A percentile compares a stretch with the other conserved stretches of the same genome.
phyloP scores from a whole-genome alignment of 2,888 invertebrate genomes.

The Drosophila aldrichi region DNA sequence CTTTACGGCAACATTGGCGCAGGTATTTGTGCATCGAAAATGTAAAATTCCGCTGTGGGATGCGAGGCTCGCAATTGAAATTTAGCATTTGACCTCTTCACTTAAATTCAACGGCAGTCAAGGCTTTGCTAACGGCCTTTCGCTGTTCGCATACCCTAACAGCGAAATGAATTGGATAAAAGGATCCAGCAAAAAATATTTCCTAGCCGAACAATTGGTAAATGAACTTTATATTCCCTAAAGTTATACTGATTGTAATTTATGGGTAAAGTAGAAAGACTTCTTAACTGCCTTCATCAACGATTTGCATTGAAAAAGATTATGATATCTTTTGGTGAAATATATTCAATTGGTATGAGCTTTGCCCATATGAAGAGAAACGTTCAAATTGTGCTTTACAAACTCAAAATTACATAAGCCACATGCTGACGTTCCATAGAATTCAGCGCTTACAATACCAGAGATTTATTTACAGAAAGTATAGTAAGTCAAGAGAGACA shows the following conservation, averaged over 20 bases:
- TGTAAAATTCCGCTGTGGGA: constrained; percentile 14
- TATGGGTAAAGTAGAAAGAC: not conserved
- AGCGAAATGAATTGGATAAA: not conserved
- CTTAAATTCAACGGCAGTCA: constrained; percentile 39
- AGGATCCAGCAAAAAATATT: not conserved
- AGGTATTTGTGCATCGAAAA: not conserved
- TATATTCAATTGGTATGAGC: too few species aligned
- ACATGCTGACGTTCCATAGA: too few species aligned
- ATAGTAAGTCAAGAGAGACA: too few species aligned
- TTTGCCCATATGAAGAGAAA: too few species aligned
- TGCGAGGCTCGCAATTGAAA: constrained; percentile 28
- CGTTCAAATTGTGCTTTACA: too few species aligned
- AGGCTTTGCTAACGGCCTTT: not conserved
- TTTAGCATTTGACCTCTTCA: constrained; percentile 25
- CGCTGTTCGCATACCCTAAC: not conserved
- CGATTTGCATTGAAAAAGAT: too few species aligned
- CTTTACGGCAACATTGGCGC: not conserved
- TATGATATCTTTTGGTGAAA: too few species aligned
- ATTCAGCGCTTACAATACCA: too few species aligned
- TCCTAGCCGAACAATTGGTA: not conserved
- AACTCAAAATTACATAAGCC: too few species aligned
- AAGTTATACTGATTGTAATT: not conserved
- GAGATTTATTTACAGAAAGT: too few species aligned
- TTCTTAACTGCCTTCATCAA: not conserved
- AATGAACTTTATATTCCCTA: not conserved